Evolutionary conservation across 2,113 vertebrate genomes (phyloP), one percentile per base, ranked within the genome.

Genomic region (Kryptolebias marmoratus): DNA sequence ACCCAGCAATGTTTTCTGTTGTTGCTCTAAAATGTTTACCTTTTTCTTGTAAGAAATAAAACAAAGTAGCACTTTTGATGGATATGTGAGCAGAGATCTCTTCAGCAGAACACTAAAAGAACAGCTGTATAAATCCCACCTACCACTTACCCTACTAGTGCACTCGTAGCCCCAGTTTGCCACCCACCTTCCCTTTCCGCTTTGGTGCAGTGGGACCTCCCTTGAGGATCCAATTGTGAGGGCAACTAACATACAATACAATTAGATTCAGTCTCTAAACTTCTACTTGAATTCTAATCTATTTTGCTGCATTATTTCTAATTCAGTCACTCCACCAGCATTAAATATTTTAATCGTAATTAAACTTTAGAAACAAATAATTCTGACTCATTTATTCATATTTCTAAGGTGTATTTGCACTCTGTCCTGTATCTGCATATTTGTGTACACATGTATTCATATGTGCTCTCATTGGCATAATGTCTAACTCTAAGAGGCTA

Each of bases 131-230:
- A 62, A 76, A 74, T 66, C 68, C 82, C 73, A 83, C 82, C 79
- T 82, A 65, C 83, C 64, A 74, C 50, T 58, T 75, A 77, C 73
- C 63, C 75, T 71, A 49, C 58, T 77, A 78, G 60, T 78, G 82
- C 74, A 58, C 66, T 81, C 65, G 11, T 59, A 78, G 77, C 79
- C 73, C 68, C 71, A 71, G 66, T 73, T 71, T 53, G 54, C 81
- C 84, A 79, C 86, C 88, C 82, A 84, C 87, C 85, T 89, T 84
- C 84, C 79, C 78, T 68, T 88, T 75, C 85, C 56, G 48, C 65
- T 85, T 64, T 71, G 16, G 53, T 68, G 86, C 73, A 79, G 83
- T 78, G 58, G 42, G 48, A 78, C 57, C 81, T 82, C 86, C 86
- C 86, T 64, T 12, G 78, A 86, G 89, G 81, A 73, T 62, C 64